These are phyloP conservation scores for Plebejus argus DNA, from an alignment of 2,888 invertebrate species.

Conservation along the genomic window DNA sequence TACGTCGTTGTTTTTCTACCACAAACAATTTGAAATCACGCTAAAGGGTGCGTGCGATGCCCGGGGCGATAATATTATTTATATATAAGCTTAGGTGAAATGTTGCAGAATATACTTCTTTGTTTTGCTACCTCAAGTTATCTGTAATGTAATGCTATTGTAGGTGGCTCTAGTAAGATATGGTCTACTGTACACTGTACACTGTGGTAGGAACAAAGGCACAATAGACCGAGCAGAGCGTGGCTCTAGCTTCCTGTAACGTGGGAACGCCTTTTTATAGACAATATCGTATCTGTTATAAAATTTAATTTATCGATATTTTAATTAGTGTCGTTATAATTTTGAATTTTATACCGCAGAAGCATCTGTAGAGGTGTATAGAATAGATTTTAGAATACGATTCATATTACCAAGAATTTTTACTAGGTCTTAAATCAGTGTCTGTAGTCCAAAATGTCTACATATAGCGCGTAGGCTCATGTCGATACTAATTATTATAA, in stretches of 20 bases:
- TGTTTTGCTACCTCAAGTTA: background rate
- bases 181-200: background rate
- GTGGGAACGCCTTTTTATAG: constrained; percentile 70
- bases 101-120: background rate
- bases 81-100: too few relatives aligned
- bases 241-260: constrained; percentile 67
- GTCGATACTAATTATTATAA: too few relatives aligned
- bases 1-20: too few relatives aligned
- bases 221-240: constrained; percentile 72
- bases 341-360: background rate
- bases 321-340: background rate
- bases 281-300: constrained; percentile 49
- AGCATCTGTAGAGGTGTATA: too few relatives aligned
- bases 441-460: too few relatives aligned
- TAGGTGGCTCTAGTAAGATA: background rate
- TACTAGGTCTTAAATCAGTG: too few relatives aligned
- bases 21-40: too few relatives aligned
- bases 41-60: too few relatives aligned
- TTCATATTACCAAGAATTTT: too few relatives aligned
- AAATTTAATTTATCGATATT: constrained; percentile 11
- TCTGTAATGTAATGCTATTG: background rate
- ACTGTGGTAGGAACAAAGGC: constrained; percentile 61
- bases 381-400: too few relatives aligned
- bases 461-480: too few relatives aligned
- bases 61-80: too few relatives aligned